Evolutionary conservation across 2,888 invertebrate species (phyloP).

Genomic region (Zhengitettix transpicula): DNA sequence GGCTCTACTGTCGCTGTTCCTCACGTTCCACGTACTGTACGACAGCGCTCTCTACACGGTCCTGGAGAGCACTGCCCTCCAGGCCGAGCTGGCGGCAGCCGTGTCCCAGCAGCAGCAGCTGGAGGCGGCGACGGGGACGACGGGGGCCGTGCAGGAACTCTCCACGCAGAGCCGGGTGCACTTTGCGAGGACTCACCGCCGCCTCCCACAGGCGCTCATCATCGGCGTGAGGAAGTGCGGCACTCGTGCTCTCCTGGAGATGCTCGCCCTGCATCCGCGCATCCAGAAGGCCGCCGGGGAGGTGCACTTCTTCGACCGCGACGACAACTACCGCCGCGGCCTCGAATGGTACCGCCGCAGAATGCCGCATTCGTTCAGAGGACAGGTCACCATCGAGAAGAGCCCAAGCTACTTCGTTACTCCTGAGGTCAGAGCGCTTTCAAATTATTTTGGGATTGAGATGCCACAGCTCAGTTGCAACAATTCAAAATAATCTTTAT

Average conservation of each 20-base stretch:
- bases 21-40: conserved; percentile 71
- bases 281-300: conserved; percentile 87
- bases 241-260: conserved; percentile 87
- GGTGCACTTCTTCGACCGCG: conserved; percentile 93
- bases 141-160: conserved; percentile 26
- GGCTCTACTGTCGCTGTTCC: conserved; percentile 63
- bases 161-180: conserved; percentile 29
- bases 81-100: neutral
- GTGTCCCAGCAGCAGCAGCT: conserved; percentile 28
- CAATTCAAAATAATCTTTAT: no score
- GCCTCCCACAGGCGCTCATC: conserved; percentile 35
- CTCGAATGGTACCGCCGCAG: conserved; percentile 89
- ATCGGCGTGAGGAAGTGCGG: conserved; percentile 88
- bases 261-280: conserved; percentile 84
- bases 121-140: conserved; percentile 24
- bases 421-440: conserved; percentile 53
- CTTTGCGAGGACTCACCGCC: conserved; percentile 42
- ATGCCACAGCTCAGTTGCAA: no score
- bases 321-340: conserved; percentile 80
- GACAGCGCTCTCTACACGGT: conserved; percentile 58
- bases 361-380: conserved; percentile 84
- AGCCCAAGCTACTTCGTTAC: conserved; percentile 96
- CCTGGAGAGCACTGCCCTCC: conserved; percentile 30
- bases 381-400: conserved; percentile 92
- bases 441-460: no score